phyloP scores from a whole-genome alignment of 2,888 invertebrate genomes.

The Bimastos eiseni region DNA sequence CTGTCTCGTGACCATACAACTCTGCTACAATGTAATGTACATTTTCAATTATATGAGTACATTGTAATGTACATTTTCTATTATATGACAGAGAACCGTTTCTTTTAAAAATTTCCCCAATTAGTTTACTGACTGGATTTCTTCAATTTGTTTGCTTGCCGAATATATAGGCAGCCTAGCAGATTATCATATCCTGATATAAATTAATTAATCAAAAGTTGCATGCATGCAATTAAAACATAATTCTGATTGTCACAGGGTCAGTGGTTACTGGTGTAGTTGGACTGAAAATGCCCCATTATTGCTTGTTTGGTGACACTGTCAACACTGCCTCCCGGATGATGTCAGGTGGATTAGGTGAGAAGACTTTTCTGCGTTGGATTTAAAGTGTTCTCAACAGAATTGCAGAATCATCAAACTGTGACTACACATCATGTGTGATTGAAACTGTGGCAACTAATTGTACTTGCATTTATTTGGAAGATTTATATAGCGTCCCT shows the following conservation, averaged over 20 bases:
- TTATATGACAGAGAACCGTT: too few relatives aligned
- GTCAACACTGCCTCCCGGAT: constrained; percentile 13
- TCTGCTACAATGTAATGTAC: too few relatives aligned
- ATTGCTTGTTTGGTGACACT: constrained; percentile 17
- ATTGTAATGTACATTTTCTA: too few relatives aligned
- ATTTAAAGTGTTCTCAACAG: background rate
- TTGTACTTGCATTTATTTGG: background rate
- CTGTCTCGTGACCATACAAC: too few relatives aligned
- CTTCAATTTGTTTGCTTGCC: too few relatives aligned
- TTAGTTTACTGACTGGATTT: too few relatives aligned
- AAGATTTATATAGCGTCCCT: too few relatives aligned
- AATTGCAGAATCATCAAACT: background rate
- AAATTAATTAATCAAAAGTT: background rate
- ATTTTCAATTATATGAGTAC: too few relatives aligned
- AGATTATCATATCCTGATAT: background rate
- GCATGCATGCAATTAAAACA: background rate
- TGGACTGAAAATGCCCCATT: constrained; percentile 22
- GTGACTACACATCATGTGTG: background rate
- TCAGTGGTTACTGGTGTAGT: constrained; percentile 21
- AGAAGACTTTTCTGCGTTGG: background rate
- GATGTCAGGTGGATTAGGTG: background rate
- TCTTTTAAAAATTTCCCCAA: too few relatives aligned
- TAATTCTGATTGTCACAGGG: background rate
- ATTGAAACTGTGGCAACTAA: background rate
- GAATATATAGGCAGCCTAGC: too few relatives aligned